Evolutionary conservation across 2,797 vertebrate genomes (phyloP).

Genomic region (Scomberomorus guttatus): DNA sequence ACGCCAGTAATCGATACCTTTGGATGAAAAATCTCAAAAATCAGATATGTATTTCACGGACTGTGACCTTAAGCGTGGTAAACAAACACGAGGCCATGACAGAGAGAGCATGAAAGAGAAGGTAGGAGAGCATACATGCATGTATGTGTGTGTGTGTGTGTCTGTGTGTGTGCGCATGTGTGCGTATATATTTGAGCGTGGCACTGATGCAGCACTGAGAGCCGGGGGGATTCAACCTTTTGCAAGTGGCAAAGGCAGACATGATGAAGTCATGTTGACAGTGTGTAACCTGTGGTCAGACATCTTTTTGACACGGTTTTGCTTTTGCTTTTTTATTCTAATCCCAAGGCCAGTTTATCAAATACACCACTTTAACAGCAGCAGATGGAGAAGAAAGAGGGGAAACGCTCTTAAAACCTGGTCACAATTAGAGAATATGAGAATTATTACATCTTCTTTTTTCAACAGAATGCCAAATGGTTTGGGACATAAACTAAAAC

Average conservation of each 20-base stretch:
- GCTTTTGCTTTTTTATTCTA: slow-evolving; percentile 55
- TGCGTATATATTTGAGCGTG: slow-evolving; percentile 29
- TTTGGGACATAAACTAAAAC: neutral
- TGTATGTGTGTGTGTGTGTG: slow-evolving; percentile 7
- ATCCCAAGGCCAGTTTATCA: slow-evolving; percentile 56
- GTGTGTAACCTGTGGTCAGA: slow-evolving; percentile 63
- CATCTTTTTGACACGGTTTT: slow-evolving; percentile 67
- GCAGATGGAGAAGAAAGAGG: neutral
- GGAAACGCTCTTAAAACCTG: neutral
- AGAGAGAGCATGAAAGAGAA: slow-evolving; percentile 30
- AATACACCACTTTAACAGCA: slow-evolving; percentile 35
- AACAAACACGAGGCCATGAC: slow-evolving; percentile 53
- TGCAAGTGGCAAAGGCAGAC: slow-evolving; percentile 83
- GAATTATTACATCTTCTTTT: neutral
- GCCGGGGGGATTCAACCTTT: slow-evolving; percentile 81
- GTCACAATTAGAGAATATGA: neutral
- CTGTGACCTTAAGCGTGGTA: slow-evolving; percentile 49
- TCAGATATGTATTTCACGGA: slow-evolving; percentile 45
- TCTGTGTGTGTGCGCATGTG: neutral
- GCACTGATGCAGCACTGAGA: slow-evolving; percentile 62
- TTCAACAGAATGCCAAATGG: neutral
- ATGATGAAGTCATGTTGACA: slow-evolving; percentile 83
- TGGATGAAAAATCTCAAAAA: slow-evolving; percentile 30
- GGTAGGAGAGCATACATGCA: neutral
- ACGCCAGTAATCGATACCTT: slow-evolving; percentile 27